Conservation (phyloP, 1,140 invertebrate genomes). For the Solen grandis region DNA sequence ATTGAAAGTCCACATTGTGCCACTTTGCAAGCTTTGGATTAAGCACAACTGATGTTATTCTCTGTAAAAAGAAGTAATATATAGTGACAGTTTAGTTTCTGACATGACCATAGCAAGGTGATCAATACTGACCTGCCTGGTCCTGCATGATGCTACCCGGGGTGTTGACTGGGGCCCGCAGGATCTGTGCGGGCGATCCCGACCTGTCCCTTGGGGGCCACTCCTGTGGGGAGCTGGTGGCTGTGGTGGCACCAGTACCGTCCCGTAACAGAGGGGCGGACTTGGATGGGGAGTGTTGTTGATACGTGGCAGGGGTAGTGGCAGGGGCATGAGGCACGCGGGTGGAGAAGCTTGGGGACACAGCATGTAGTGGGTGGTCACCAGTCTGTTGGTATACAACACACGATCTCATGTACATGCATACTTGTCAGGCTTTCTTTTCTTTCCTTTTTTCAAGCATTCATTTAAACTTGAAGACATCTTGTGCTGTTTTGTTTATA, state of each 20-base stretch:
- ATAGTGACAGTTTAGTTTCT: too few relatives aligned
- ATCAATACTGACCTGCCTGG: slow-evolving; percentile 60
- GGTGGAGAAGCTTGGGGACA: slow-evolving; percentile 64
- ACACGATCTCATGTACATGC: too few relatives aligned
- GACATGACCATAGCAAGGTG: too few relatives aligned
- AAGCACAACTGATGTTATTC: too few relatives aligned
- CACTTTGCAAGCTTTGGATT: too few relatives aligned
- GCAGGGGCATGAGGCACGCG: slow-evolving; percentile 66
- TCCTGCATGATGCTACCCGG: slow-evolving; percentile 58
- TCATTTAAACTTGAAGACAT: too few relatives aligned
- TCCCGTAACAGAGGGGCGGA: slow-evolving; percentile 25
- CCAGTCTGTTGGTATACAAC: too few relatives aligned
- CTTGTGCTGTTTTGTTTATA: too few relatives aligned
- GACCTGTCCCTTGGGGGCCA: slow-evolving; percentile 32
- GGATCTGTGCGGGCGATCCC: slow-evolving; percentile 58
- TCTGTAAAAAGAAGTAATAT: too few relatives aligned
- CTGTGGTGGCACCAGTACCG: slow-evolving; percentile 5
- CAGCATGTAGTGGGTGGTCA: slow-evolving; percentile 54
- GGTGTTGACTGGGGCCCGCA: slow-evolving; percentile 62
- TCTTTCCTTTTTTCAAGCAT: too few relatives aligned
- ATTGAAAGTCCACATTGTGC: too few relatives aligned
- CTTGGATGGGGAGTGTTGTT: slow-evolving; percentile 53
- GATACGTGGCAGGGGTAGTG: slow-evolving; percentile 63
- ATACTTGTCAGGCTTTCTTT: too few relatives aligned
- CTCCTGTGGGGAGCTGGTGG: slow-evolving; percentile 1